These are phyloP conservation scores for Leptinotarsa texana DNA, from an alignment of 1,140 invertebrate genomes.

Conservation along the genomic window DNA sequence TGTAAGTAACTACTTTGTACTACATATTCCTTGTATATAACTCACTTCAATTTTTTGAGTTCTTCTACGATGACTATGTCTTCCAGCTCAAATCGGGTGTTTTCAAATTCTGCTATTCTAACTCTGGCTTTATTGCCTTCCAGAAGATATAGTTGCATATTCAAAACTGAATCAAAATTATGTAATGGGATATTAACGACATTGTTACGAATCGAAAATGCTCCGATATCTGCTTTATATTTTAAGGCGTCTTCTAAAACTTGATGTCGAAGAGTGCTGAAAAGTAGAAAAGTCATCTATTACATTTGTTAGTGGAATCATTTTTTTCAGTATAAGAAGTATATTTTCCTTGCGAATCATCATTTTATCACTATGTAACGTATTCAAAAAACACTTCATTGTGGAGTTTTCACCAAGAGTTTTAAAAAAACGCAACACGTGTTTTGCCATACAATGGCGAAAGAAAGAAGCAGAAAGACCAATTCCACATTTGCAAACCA, in stretches of 20 bases:
- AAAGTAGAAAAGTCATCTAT: neutral
- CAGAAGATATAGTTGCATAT: neutral
- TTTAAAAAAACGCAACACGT: too few species aligned
- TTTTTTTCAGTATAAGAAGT: too few species aligned
- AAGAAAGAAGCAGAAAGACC: too few species aligned
- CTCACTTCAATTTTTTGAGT: neutral
- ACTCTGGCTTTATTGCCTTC: conserved; percentile 8
- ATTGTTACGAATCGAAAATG: neutral
- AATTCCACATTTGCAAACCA: too few species aligned
- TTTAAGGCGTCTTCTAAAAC: conserved; percentile 1
- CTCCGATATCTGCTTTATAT: neutral
- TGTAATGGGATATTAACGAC: neutral
- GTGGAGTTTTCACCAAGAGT: too few species aligned
- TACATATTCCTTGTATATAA: neutral
- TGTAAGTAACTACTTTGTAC: neutral
- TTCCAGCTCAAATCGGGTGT: conserved; percentile 11
- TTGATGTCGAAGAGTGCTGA: conserved; percentile 7
- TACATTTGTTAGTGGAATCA: too few species aligned
- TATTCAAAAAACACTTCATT: too few species aligned
- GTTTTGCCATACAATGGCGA: too few species aligned
- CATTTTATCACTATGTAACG: too few species aligned
- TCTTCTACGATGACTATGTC: conserved; percentile 17
- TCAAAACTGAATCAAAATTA: conserved; percentile 6
- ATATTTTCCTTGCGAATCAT: too few species aligned
- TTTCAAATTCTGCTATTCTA: conserved; percentile 11